Conservation (phyloP, 2,113 vertebrate species). For the Pagrus major region DNA sequence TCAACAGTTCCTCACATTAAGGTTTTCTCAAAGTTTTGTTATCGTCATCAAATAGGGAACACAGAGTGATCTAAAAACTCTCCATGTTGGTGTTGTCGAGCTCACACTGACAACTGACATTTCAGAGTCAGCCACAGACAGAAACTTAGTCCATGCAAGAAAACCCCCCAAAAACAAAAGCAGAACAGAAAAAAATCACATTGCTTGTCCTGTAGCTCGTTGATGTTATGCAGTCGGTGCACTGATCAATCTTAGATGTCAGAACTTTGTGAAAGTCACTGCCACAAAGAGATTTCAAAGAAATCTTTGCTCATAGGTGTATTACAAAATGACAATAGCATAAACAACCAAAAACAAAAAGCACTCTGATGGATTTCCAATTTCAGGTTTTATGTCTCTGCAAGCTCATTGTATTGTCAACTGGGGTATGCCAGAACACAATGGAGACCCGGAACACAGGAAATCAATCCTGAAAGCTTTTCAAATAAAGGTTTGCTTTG, state of each 20-base stretch:
- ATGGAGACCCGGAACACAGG: background rate
- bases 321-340: background rate
- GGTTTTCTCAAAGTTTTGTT: slow-evolving; percentile 30
- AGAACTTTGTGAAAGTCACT: background rate
- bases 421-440: background rate
- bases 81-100: slow-evolving; percentile 11
- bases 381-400: background rate
- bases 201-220: background rate
- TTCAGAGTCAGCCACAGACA: slow-evolving; percentile 5
- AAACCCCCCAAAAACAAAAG: background rate
- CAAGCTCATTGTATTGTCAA: background rate
- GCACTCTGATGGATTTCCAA: background rate
- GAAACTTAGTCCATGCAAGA: background rate
- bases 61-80: background rate
- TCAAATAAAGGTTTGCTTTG: background rate
- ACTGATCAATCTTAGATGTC: background rate
- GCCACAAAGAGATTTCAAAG: background rate
- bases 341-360: background rate
- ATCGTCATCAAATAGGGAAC: background rate
- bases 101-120: slow-evolving; percentile 7
- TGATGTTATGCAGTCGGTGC: background rate
- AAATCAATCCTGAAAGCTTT: background rate
- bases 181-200: no score
- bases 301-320: background rate
- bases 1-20: background rate